These are phyloP conservation scores for Xiphorhynchus erythropygius DNA, from an alignment of 2,797 vertebrate genomes.

Conservation along the genomic window DNA sequence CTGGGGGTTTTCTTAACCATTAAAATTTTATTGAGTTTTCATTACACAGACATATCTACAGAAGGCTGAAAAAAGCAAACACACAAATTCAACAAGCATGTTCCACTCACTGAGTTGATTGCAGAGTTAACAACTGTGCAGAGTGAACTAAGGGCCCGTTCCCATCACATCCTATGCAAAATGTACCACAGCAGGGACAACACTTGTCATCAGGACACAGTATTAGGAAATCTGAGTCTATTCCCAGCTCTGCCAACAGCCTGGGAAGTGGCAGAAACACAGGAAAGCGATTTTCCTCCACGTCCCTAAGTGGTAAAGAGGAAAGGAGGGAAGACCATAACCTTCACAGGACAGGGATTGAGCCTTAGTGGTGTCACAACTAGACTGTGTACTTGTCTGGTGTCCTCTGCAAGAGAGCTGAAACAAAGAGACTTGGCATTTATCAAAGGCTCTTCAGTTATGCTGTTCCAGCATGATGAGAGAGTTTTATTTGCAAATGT, in stretches of 20 bases:
- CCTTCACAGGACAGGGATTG: too few relatives aligned
- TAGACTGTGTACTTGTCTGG: not conserved
- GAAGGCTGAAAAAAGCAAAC: not conserved
- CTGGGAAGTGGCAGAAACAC: not conserved
- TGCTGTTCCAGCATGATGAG: not conserved
- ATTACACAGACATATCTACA: not conserved
- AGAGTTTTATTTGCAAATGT: not conserved
- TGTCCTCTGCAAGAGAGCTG: not conserved
- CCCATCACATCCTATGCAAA: not conserved
- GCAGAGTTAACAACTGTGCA: not conserved
- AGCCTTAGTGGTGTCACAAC: not conserved
- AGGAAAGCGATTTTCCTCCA: not conserved
- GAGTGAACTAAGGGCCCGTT: not conserved
- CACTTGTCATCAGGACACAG: not conserved
- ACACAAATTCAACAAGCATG: not conserved
- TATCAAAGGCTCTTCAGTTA: not conserved
- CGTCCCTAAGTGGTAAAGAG: not conserved
- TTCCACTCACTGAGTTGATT: not conserved
- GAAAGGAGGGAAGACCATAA: not conserved
- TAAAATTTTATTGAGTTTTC: slow-evolving; percentile 29
- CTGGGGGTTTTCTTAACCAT: not conserved
- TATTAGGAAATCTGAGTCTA: not conserved
- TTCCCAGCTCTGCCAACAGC: not conserved
- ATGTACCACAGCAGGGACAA: not conserved
- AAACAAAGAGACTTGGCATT: not conserved